These are phyloP conservation scores for Lathamus discolor DNA, from an alignment of 2,113 vertebrate species.

Conservation along the genomic window DNA sequence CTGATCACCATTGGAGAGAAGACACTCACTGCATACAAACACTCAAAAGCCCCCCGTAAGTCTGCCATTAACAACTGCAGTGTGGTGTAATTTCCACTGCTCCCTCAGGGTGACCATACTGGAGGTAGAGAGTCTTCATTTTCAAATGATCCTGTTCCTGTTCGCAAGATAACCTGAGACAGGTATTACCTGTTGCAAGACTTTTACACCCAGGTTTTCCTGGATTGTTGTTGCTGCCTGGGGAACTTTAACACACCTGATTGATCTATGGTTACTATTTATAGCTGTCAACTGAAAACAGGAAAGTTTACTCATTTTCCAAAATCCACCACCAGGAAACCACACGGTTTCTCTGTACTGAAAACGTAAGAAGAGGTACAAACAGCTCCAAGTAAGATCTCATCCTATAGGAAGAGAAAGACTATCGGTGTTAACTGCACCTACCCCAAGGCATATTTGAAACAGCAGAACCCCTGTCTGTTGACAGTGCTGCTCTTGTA, in stretches of 20 bases:
- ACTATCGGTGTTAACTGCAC: neutral
- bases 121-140: neutral
- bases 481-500: accelerated
- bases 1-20: neutral
- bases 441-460: neutral
- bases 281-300: neutral
- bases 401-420: neutral
- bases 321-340: neutral
- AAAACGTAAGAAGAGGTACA: neutral
- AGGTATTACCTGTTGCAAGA: neutral
- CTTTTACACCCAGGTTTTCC: neutral
- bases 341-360: neutral
- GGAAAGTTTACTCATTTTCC: neutral
- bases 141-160: too few species aligned
- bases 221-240: neutral
- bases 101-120: neutral
- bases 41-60: neutral
- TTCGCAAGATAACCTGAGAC: neutral
- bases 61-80: accelerated
- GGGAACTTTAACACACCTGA: neutral
- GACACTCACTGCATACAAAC: too few species aligned
- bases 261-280: neutral
- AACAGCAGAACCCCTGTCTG: neutral
- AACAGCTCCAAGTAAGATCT: neutral
- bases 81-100: accelerated